Base-by-base conservation (phyloP, 2,113 vertebrate species). In the Triplophysa siluroides region DNA sequence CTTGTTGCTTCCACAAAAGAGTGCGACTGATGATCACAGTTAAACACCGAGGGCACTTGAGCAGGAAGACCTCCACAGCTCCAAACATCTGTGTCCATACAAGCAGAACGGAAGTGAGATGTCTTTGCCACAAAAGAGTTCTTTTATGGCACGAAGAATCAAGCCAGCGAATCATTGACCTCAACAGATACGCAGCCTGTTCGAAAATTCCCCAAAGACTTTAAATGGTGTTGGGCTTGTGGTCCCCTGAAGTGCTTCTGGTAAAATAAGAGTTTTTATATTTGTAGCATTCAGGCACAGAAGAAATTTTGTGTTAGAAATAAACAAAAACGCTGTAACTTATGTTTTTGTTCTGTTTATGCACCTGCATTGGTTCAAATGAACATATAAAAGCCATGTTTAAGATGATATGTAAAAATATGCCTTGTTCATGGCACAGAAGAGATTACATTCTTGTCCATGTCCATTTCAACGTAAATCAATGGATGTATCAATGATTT, bases 51-150 rank as follows among this genome's bases (percentile, higher is more conserved):
- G 76, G 71, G 69, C 68, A 83, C 86, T 85, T 76, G 56, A 81
- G 83, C 85, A 79, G 80, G 81, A 83, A 81, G 78, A 67, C 84
- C 82, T 73, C 62, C 81, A 21, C 78, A 79, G 78, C 79, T 66
- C 41, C 54, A 70, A 87, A 85, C 86, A 88, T 87, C 79, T 87
- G 83, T 78, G 79, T 82, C 83, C 78, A 78, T 85, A 80, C 81
- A 85, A 82, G 84, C 68, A 85, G 68, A 81, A 90, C 79, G 78
- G 82, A 88, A 86, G 70, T 84, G 78, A 58, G 54, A 83, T 88
- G 89, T 82, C 83, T 75, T 84, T 87, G 83, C 81, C 52, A 56
- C 76, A 74, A 65, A 81, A 83, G 83, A 79, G 19, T 63, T 73
- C 71, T 78, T 86, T 68, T 66, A 79, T 81, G 45, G 70, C 24